Base-by-base conservation (phyloP, 2,888 invertebrate species). In the Gasteruption jaculator region DNA sequence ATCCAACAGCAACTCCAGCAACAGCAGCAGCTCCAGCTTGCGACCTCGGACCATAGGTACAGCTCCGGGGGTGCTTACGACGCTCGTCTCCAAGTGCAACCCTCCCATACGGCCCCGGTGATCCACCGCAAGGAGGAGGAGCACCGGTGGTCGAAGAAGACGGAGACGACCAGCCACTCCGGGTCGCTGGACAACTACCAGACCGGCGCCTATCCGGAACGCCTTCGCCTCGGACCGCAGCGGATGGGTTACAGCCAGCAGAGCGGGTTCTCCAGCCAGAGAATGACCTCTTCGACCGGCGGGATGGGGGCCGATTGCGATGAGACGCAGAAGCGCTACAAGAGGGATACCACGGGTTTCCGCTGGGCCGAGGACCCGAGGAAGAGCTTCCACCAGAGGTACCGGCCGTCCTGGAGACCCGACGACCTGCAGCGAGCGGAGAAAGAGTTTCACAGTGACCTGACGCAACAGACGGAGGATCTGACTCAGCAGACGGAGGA, bases 401-500 rank as follows among this genome's bases (percentile, higher is more conserved):
- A 40, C 30, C 12, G 10, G 7, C n/a, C 25, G 3, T 45, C 43
- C 43, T 16, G 43, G 12, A 21, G 10, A 5, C 14, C 43, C 43
- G n/a, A 41, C 35, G 3, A 38, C 41, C 4, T 33, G 12, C 24
- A 38, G 38, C 8, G 16, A 29, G 1, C 16, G 25, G 3, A n/a
- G 20, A 3, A 3, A 4, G 11, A 11, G 10, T 6, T 21, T 34
- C 24, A 16, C 10, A 10, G 33, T 34, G 46, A 51, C 29, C 20
- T 49, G 6, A 43, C 38, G 1, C 49, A 33, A 22, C 42, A 48
- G 12, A 39, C 40, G 3, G 11, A 24, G 24, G 24, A 24, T n/a
- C 15, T 45, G 10, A 26, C 11, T 18, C 42, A 41, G 25, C 45
- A 64, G 57, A 21, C 45, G 50, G n/a, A n/a, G n/a, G n/a, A n/a